These are phyloP conservation scores for Pseudomyrmex flavicornis DNA, from an alignment of 1,140 invertebrate genomes.

Conservation along the genomic window DNA sequence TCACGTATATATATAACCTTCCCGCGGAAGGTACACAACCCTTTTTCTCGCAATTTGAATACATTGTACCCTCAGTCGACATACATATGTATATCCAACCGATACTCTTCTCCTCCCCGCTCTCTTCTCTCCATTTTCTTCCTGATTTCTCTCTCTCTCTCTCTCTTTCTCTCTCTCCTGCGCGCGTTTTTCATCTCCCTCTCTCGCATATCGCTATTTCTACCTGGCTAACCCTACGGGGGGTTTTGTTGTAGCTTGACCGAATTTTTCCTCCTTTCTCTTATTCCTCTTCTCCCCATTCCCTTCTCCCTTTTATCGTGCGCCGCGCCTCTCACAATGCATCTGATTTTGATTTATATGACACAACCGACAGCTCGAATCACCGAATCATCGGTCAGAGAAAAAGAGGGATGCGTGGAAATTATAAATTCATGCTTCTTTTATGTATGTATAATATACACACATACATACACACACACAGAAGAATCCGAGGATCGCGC, in stretches of 20 bases:
- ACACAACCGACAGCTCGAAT: constrained; percentile 81
- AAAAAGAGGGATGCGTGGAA: constrained; percentile 79
- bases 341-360: constrained; percentile 85
- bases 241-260: constrained; percentile 83
- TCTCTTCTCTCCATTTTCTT: constrained; percentile 15
- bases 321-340: constrained; percentile 77
- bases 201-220: constrained; percentile 70
- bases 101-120: constrained; percentile 75
- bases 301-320: constrained; percentile 42
- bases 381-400: constrained; percentile 69
- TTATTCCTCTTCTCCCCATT: constrained; percentile 53
- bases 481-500: constrained; percentile 47
- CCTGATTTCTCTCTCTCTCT: constrained; percentile 22
- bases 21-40: constrained; percentile 80
- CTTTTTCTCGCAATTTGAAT: constrained; percentile 85
- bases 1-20: constrained; percentile 69
- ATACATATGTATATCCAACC: constrained; percentile 85
- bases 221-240: constrained; percentile 77
- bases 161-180: constrained; percentile 41
- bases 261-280: constrained; percentile 80
- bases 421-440: constrained; percentile 84
- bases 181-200: constrained; percentile 36
- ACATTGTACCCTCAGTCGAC: constrained; percentile 83
- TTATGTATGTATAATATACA: constrained; percentile 12
- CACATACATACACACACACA: constrained; percentile 70